A percentile compares a stretch with the other conserved stretches of the same genome.
Conservation (phyloP, 2,113 vertebrate species). For the Misgurnus anguillicaudatus region DNA sequence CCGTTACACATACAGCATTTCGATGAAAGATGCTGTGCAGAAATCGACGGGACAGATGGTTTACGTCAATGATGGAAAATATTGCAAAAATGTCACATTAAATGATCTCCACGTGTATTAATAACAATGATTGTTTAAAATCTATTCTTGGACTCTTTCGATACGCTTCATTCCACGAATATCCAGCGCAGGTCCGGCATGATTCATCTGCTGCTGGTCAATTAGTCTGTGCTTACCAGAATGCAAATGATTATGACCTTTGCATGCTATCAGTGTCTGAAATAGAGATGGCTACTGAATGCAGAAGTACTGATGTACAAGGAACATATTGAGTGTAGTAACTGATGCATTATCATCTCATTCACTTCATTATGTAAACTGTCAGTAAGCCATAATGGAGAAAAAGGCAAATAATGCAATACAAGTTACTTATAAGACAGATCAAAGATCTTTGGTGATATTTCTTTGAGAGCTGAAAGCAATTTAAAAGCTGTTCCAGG, state of each 20-base stretch:
- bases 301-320: not conserved
- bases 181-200: not conserved
- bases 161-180: conserved; percentile 13
- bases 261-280: conserved; percentile 17
- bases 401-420: conserved; percentile 1
- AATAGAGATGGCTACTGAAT: not conserved
- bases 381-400: conserved; percentile 15
- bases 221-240: conserved; percentile 15
- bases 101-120: conserved; percentile 42
- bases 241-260: conserved; percentile 50
- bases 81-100: conserved; percentile 40
- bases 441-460: not conserved
- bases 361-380: not conserved
- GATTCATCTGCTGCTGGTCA: not conserved
- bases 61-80: conserved; percentile 33
- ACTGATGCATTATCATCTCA: conserved; percentile 2
- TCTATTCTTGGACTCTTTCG: conserved; percentile 14
- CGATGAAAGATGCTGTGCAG: not conserved
- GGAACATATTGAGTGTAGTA: not conserved
- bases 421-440: conserved; percentile 1
- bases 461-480: conserved; percentile 3
- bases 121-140: conserved; percentile 28
- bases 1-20: not conserved
- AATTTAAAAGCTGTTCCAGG: not conserved
- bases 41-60: conserved; percentile 46